These are phyloP conservation scores for Neosilurus hyrtlii DNA, from an alignment of 2,797 vertebrate species.

Conservation along the genomic window DNA sequence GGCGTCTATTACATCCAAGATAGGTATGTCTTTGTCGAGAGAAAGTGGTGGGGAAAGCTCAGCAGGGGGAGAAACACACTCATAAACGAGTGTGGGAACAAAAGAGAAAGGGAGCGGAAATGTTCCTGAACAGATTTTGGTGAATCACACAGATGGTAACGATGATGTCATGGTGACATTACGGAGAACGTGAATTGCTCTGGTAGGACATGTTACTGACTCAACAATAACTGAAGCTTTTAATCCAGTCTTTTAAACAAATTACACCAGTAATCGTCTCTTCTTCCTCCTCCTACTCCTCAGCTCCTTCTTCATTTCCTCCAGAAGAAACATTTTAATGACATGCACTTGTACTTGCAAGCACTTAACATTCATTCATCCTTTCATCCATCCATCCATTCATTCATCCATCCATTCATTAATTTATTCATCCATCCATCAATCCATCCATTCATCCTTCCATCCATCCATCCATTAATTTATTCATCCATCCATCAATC, in stretches of 20 bases:
- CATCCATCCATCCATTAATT: too few species aligned
- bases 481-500: too few species aligned
- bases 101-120: background rate
- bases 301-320: background rate
- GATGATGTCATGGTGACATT: conserved; percentile 8
- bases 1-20: too few species aligned
- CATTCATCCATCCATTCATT: too few species aligned
- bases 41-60: background rate
- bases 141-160: conserved; percentile 8
- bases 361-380: background rate
- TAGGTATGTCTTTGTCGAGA: too few species aligned
- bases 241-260: too few species aligned
- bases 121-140: conserved; percentile 1
- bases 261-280: background rate
- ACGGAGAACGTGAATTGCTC: background rate
- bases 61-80: background rate
- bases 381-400: too few species aligned
- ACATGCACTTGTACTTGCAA: background rate
- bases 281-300: background rate
- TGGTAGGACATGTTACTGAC: background rate
- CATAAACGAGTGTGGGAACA: background rate
- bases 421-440: too few species aligned
- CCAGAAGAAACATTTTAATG: background rate
- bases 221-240: background rate
- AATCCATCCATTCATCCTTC: too few species aligned